Percentiles rank a stretch among this genome's conserved stretches.
These are phyloP conservation scores for Podarcis siculus DNA, from an alignment of 2,797 vertebrate genomes.

Conservation along the genomic window DNA sequence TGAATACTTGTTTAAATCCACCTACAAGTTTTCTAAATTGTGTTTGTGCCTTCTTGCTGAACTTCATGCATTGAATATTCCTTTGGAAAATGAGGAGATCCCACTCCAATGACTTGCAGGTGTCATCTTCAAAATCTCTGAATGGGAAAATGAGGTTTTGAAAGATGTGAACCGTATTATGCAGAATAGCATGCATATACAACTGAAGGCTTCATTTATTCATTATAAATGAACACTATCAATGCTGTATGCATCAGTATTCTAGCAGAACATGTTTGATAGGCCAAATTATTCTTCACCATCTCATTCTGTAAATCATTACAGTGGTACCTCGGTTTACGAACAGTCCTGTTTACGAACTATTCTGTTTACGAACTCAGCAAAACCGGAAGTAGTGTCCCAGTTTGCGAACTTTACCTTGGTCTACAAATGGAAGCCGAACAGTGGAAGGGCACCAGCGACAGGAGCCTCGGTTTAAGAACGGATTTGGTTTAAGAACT, in stretches of 20 bases:
- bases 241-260: not conserved
- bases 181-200: not conserved
- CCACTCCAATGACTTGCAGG: not conserved
- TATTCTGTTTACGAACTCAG: too few relatives aligned
- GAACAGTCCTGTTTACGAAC: too few relatives aligned
- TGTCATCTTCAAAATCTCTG: not conserved
- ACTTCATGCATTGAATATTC: not conserved
- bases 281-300: not conserved
- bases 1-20: too few relatives aligned
- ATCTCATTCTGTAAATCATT: not conserved
- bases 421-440: too few relatives aligned
- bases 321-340: too few relatives aligned
- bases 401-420: too few relatives aligned
- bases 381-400: too few relatives aligned
- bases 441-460: too few relatives aligned
- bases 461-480: too few relatives aligned
- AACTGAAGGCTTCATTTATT: not conserved
- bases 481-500: too few relatives aligned
- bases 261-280: not conserved
- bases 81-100: not conserved
- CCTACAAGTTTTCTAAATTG: too few relatives aligned
- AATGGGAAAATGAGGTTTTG: not conserved
- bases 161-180: not conserved
- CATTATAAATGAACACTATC: not conserved
- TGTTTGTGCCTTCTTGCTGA: too few relatives aligned